phyloP scores from a whole-genome alignment of 2,797 vertebrate genomes.

The Tangara arthus region DNA sequence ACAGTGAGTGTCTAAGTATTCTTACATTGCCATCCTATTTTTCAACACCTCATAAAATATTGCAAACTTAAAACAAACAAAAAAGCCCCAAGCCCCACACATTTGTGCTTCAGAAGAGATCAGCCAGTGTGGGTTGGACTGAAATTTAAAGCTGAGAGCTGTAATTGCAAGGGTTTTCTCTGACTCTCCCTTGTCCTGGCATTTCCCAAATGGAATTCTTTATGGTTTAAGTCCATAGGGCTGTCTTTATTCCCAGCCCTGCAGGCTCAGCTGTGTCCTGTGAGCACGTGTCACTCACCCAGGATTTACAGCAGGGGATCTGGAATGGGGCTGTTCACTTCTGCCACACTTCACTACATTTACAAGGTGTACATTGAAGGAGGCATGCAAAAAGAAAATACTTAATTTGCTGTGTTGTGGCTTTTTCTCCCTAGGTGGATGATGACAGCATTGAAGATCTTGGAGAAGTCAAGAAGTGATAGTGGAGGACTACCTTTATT shows the following conservation, averaged over 20 bases:
- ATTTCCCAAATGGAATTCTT: not conserved
- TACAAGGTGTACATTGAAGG: not conserved
- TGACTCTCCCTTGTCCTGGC: not conserved
- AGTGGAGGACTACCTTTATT: constrained; percentile 75
- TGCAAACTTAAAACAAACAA: not conserved
- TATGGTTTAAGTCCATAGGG: not conserved
- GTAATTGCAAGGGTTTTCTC: not conserved
- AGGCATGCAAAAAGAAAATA: not conserved
- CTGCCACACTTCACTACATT: fast-evolving
- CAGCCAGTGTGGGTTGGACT: not conserved
- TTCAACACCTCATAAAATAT: not conserved
- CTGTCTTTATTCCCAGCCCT: not conserved
- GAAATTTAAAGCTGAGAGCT: not conserved
- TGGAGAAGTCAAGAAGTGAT: constrained; percentile 98
- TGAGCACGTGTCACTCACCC: fast-evolving
- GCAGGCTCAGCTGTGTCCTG: not conserved
- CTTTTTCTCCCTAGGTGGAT: constrained; percentile 82
- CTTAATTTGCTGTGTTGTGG: not conserved
- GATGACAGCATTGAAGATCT: constrained; percentile 98
- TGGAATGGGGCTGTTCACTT: not conserved
- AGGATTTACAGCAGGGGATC: not conserved
- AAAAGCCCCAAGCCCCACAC: not conserved
- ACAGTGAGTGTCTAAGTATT: not conserved
- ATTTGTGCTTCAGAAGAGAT: not conserved
- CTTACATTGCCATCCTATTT: not conserved